Conservation (phyloP, 2,888 invertebrate genomes). For the Scelioninae gen. 2 region DNA sequence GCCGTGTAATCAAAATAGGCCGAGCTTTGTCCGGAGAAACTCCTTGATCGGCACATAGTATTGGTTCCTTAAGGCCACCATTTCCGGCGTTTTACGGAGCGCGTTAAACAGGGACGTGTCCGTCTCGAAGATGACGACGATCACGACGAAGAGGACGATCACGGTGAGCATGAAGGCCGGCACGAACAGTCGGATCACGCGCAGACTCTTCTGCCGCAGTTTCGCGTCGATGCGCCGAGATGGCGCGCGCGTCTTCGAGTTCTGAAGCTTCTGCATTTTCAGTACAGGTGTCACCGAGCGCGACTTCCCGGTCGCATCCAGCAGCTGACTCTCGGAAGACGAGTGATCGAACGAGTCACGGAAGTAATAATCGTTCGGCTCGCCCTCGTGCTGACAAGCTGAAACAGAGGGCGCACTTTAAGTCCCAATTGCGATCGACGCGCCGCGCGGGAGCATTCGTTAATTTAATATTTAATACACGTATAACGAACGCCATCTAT, state of each 20-base stretch:
- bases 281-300: constrained; percentile 72
- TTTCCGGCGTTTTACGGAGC: constrained; percentile 86
- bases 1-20: constrained; percentile 78
- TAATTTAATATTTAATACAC: too few species aligned
- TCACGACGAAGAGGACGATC: constrained; percentile 81
- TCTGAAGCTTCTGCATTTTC: constrained; percentile 74
- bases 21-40: constrained; percentile 81
- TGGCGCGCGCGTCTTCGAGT: constrained; percentile 68
- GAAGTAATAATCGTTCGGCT: constrained; percentile 81
- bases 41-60: constrained; percentile 91
- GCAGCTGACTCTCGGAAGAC: constrained; percentile 85
- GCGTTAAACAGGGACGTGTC: constrained; percentile 84
- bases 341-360: constrained; percentile 88
- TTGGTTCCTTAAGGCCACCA: constrained; percentile 83
- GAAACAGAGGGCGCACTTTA: constrained; percentile 60
- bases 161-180: constrained; percentile 87
- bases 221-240: constrained; percentile 62
- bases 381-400: constrained; percentile 73
- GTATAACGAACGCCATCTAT: too few species aligned
- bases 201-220: constrained; percentile 67
- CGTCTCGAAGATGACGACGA: constrained; percentile 86
- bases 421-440: too few species aligned
- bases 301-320: constrained; percentile 74
- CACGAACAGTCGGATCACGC: constrained; percentile 83
- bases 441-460: too few species aligned